Evolutionary conservation across 2,888 invertebrate species (phyloP), one percentile per base, ranked within the genome.

Genomic region (Sepiola atlantica): DNA sequence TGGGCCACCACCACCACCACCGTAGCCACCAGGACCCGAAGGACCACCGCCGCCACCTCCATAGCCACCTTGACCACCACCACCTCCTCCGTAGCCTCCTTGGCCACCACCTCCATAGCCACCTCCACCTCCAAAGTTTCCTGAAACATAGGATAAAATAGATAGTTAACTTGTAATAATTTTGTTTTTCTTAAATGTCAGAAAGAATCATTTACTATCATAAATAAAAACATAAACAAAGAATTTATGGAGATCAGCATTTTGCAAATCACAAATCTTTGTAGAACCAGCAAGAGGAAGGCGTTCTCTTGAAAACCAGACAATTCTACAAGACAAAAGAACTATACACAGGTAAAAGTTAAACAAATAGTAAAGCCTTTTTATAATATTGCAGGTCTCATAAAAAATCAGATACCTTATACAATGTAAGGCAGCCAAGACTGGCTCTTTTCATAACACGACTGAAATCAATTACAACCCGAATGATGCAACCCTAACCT

Each of bases 61-160:
- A n/a, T 96, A 96, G 90, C 95, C 96, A 94, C 95, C 96, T 14
- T 97, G 97, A 95, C 94, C 95, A 45, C 95, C 95, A 54, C 95
- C 95, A 91, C 95, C 95, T 94, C 96, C 96, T 57, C 96, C 96
- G 55, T 94, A 95, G 94, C 95, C 96, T 90, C 96, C 96, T 28
- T 97, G 97, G 20, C 28, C 21, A 28, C 91, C 91, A 18, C 32
- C 90, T 14, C 93, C 93, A 24, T 93, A 24, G 0, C 90, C 90
- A 21, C 94, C 94, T 24, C 57, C 32, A 12, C 77, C 77, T 35
- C 93, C 93, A 32, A 61, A 61, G 55, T 92, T 92, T 54, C 92
- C 92, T 92, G 92, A 12, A 55, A 92, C 18, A 92, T n/a, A 91
- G 54, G 35, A 35, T 45, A 91, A 35, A 91, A 61, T 16, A 77